A percentile compares a stretch with the other conserved stretches of the same genome.
Evolutionary conservation across 1,140 invertebrate genomes (phyloP).

Genomic region (Drosophila chauvacae): DNA sequence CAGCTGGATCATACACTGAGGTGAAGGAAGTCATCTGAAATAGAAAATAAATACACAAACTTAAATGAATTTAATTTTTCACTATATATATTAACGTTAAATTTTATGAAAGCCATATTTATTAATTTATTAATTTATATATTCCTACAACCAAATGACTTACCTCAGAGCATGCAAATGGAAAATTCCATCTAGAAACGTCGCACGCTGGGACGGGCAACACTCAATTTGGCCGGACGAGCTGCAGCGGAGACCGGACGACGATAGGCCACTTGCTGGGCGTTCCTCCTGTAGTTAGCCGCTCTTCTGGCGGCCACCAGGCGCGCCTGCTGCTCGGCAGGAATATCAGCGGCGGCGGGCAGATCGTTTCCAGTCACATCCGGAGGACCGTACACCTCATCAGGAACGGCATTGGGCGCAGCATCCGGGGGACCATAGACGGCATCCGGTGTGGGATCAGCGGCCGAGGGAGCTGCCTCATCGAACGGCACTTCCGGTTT

Average conservation of each 20-base stretch:
- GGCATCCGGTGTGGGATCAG: slow-evolving; percentile 66
- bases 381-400: slow-evolving; percentile 77
- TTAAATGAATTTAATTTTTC: neutral
- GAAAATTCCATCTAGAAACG: slow-evolving; percentile 45
- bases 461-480: slow-evolving; percentile 63
- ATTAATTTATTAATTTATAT: too few relatives aligned
- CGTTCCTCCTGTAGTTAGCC: slow-evolving; percentile 57
- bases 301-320: slow-evolving; percentile 66
- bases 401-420: slow-evolving; percentile 64
- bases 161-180: slow-evolving; percentile 24
- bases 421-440: slow-evolving; percentile 78
- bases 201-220: slow-evolving; percentile 35
- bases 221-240: slow-evolving; percentile 67
- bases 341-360: slow-evolving; percentile 65
- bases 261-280: slow-evolving; percentile 50
- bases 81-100: neutral
- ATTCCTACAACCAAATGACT: neutral
- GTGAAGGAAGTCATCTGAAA: neutral
- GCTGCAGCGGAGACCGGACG: slow-evolving; percentile 47
- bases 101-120: neutral
- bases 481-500: slow-evolving; percentile 80
- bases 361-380: slow-evolving; percentile 70
- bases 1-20: slow-evolving; percentile 23
- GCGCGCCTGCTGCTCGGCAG: slow-evolving; percentile 66
- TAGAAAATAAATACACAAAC: neutral